Evolutionary conservation across 2,797 vertebrate genomes (phyloP).

Genomic region (Helarctos malayanus): DNA sequence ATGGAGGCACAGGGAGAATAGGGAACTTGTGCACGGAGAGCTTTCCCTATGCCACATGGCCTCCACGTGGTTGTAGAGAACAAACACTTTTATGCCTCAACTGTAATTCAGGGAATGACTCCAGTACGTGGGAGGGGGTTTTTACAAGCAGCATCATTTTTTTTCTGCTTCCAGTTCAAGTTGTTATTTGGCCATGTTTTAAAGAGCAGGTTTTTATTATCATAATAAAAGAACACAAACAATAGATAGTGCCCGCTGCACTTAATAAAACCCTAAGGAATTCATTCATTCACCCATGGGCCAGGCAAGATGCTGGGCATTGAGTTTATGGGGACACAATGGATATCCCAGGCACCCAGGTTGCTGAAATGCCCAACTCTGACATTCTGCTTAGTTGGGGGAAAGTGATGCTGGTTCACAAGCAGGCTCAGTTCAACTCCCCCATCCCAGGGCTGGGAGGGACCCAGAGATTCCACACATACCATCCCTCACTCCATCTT

Average conservation of each 20-base stretch:
- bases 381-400: neutral
- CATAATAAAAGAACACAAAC: conserved; percentile 45
- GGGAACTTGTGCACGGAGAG: neutral
- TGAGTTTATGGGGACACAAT: neutral
- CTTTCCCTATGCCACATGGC: neutral
- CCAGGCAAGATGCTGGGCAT: neutral
- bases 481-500: neutral
- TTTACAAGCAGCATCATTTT: conserved; percentile 32
- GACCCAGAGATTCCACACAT: neutral
- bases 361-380: neutral
- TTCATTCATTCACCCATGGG: neutral
- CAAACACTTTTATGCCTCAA: neutral
- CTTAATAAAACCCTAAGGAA: conserved; percentile 60
- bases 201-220: conserved; percentile 60
- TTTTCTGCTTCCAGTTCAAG: neutral
- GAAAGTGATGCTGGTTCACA: neutral
- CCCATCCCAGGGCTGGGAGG: neutral
- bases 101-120: conserved; percentile 13
- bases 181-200: conserved; percentile 60
- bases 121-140: neutral
- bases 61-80: neutral
- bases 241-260: neutral
- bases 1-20: neutral
- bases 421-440: neutral
- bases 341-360: neutral